These are phyloP conservation scores for Botia almorhae DNA, from an alignment of 2,797 vertebrate genomes.

Conservation along the genomic window DNA sequence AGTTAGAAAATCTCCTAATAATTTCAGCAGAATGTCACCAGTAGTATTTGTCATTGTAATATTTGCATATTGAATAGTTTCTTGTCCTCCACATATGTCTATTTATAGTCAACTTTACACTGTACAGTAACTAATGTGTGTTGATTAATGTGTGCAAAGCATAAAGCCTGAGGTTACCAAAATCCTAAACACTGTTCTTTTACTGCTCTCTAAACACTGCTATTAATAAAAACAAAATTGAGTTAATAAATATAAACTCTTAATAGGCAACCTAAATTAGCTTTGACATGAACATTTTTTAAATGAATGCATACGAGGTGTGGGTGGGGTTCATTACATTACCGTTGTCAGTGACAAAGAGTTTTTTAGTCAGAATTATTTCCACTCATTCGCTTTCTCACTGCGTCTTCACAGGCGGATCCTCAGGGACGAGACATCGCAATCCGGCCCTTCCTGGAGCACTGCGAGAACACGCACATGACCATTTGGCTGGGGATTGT, in stretches of 20 bases:
- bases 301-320: not conserved
- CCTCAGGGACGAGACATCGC: slow-evolving; percentile 96
- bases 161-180: no score
- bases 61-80: no score
- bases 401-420: slow-evolving; percentile 84
- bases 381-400: slow-evolving; percentile 41
- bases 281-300: not conserved
- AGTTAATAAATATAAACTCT: not conserved
- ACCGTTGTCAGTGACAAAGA: slow-evolving; percentile 35
- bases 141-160: no score
- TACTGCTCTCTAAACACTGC: no score
- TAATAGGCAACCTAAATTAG: not conserved
- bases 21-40: no score
- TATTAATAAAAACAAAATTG: no score
- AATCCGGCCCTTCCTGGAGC: slow-evolving; percentile 97
- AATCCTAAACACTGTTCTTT: no score
- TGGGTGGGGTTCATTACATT: slow-evolving; percentile 1
- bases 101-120: no score
- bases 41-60: no score
- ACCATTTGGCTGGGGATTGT: slow-evolving; percentile 99
- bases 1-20: no score
- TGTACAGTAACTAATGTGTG: no score
- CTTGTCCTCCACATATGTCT: no score
- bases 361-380: slow-evolving; percentile 39
- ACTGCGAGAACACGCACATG: slow-evolving; percentile 99